Percentiles rank a stretch among this genome's conserved stretches.
Evolutionary conservation across 1,140 invertebrate genomes (phyloP).

Genomic region (Heliconius congener): DNA sequence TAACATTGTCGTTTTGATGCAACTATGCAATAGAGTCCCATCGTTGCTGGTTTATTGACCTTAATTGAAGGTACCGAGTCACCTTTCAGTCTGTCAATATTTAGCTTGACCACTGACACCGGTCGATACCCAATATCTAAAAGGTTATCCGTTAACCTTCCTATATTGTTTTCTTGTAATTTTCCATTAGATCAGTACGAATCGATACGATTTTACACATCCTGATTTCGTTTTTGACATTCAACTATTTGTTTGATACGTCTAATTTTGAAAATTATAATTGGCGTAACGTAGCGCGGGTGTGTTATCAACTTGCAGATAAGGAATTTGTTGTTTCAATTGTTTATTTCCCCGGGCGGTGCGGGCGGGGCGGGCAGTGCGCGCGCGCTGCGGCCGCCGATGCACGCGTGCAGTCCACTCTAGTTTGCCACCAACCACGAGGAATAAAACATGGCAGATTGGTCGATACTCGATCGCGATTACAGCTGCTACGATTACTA

Average conservation of each 20-base stretch:
- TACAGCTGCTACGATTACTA: constrained; percentile 27
- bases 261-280: background rate
- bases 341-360: constrained; percentile 58
- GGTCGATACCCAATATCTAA: constrained; percentile 6
- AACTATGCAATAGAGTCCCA: constrained; percentile 15
- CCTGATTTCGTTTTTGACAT: background rate
- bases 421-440: constrained; percentile 38
- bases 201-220: background rate
- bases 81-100: constrained; percentile 34
- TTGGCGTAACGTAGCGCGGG: background rate
- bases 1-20: constrained; percentile 18
- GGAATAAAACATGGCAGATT: constrained; percentile 52
- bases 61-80: constrained; percentile 30
- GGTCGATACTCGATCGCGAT: constrained; percentile 47
- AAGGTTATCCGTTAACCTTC: constrained; percentile 30
- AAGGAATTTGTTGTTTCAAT: constrained; percentile 58
- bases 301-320: constrained; percentile 23
- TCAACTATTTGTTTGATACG: background rate
- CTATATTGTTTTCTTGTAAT: constrained; percentile 32
- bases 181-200: background rate
- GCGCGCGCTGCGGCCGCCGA: constrained; percentile 55
- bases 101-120: constrained; percentile 35
- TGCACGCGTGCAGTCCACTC: constrained; percentile 59
- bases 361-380: constrained; percentile 55
- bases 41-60: constrained; percentile 31